Base-by-base conservation (phyloP, 1,140 invertebrate genomes). In the Drosophila malerkotliana region DNA sequence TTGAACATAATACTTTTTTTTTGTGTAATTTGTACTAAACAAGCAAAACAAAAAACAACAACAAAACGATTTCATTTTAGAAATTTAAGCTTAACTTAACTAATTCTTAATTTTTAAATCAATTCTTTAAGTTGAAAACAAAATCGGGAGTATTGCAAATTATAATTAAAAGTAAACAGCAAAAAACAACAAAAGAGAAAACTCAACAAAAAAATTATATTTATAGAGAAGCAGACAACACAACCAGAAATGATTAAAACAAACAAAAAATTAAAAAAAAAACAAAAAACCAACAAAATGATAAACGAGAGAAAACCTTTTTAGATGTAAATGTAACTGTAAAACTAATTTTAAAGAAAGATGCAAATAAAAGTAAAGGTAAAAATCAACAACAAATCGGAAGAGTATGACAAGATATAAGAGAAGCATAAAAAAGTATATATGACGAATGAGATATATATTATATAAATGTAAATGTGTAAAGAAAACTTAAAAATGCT, bases 101-200 rank as follows among this genome's bases (percentile, higher is more conserved):
- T 68, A 68, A 82, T 69, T 73, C 44, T 61, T 72, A 77, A 45
- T 59, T 48, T 39, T 69, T 63, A 63, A 64, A 53, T 45, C 61
- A 67, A 67, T 72, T 67, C 21, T 73, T 72, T 72, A 84, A 76
- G 60, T 66, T 72, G 41, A 79, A 69, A 77, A 79, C 62, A 84
- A 84, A 84, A 82, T 84, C 81, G 81, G 81, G 81, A 84, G 81
- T 85, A 84, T 84, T 84, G 81, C 81, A 84, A 84, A 73, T 85
- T 79, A 80, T 72, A 67, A 67, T 32, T 66, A 73, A 60, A 41
- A 49, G 52, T 30, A 80, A 77, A 73, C 21, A 63, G 18, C 18
- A 67, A 44, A 45, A 74, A 21, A 64, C 15, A 73, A 68, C 37
- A 64, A 67, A 57, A 56, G 32, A 53, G 41, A 71, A 44, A 74